These are phyloP conservation scores for Hydropsyche betteni DNA, from an alignment of 2,888 invertebrate genomes.

Conservation along the genomic window DNA sequence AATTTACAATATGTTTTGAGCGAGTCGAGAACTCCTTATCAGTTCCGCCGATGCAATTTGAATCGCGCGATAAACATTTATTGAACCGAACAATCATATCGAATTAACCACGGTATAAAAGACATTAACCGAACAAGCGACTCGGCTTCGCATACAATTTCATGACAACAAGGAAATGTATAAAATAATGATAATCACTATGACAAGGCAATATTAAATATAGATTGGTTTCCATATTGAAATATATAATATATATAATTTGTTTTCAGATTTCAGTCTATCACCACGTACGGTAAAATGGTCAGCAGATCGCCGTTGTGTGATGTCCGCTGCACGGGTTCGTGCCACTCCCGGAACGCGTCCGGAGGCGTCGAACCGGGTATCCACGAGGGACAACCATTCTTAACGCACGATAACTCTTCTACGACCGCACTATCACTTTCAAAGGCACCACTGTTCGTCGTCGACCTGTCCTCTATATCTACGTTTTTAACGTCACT, in stretches of 20 bases:
- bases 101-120: too few relatives aligned
- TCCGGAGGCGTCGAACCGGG: conserved; percentile 57
- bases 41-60: too few relatives aligned
- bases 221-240: conserved; percentile 30
- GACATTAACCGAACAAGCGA: not conserved
- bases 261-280: conserved; percentile 73
- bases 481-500: conserved; percentile 34
- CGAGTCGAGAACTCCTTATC: too few relatives aligned
- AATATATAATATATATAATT: conserved; percentile 30
- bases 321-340: conserved; percentile 79
- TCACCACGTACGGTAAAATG: conserved; percentile 96
- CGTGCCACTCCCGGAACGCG: conserved; percentile 91
- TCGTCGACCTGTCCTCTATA: conserved; percentile 36
- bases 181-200: conserved; percentile 37
- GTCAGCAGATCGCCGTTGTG: conserved; percentile 82
- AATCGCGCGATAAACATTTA: too few relatives aligned
- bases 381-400: conserved; percentile 52
- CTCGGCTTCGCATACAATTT: conserved; percentile 28
- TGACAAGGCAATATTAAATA: conserved; percentile 40
- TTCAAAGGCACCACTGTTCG: conserved; percentile 47
- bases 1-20: too few relatives aligned
- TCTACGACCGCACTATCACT: conserved; percentile 51
- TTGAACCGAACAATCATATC: too few relatives aligned
- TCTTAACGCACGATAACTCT: conserved; percentile 52
- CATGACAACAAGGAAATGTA: conserved; percentile 28